These are phyloP conservation scores for Operophtera brumata DNA, from an alignment of 2,888 invertebrate genomes.

Conservation along the genomic window DNA sequence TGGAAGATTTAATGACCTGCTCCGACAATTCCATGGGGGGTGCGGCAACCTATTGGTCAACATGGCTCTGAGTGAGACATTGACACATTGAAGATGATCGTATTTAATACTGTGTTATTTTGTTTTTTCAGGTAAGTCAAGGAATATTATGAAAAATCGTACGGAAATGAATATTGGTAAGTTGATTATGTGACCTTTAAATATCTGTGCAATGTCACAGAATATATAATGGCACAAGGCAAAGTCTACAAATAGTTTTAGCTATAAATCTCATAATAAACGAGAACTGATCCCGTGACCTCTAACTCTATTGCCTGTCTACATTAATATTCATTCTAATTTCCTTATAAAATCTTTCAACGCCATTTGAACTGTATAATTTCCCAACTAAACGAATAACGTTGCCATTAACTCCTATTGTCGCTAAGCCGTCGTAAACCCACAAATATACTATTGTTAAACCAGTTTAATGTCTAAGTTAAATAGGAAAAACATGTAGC, in stretches of 20 bases:
- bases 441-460: constrained; percentile 30
- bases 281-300: constrained; percentile 1
- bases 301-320: background rate
- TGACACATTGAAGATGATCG: no score
- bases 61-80: no score
- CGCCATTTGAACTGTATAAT: constrained; percentile 10
- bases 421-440: constrained; percentile 26
- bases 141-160: background rate
- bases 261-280: background rate
- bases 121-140: constrained; percentile 36
- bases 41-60: no score
- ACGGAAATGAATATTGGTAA: background rate
- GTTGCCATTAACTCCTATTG: constrained; percentile 24
- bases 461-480: constrained; percentile 34
- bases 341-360: constrained; percentile 10
- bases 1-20: no score
- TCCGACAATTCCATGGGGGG: no score
- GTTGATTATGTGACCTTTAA: background rate
- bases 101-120: background rate
- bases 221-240: background rate
- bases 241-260: background rate
- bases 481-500: constrained; percentile 32
- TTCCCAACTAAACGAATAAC: background rate
- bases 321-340: constrained; percentile 7
- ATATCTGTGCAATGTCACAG: background rate